phyloP scores from a whole-genome alignment of 2,797 vertebrate genomes.

The Pangasius djambal region DNA sequence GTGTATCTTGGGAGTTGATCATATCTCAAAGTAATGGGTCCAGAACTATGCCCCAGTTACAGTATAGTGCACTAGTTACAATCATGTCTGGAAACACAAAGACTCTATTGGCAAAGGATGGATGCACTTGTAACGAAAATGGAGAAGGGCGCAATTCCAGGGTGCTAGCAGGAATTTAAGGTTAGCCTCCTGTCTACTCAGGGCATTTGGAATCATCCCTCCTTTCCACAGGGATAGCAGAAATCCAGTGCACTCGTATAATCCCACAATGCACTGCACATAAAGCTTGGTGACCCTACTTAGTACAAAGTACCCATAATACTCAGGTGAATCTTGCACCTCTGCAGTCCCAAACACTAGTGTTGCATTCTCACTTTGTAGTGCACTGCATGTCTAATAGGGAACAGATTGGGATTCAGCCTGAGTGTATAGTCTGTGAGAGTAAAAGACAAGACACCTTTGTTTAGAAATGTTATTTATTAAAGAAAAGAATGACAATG shows the following conservation, averaged over 20 bases:
- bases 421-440: neutral
- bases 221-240: neutral
- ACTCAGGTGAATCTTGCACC: neutral
- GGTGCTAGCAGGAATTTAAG: neutral
- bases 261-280: neutral
- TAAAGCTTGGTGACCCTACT: neutral
- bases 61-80: neutral
- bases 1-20: too few species aligned
- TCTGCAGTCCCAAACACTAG: neutral
- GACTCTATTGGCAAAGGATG: neutral
- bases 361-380: neutral
- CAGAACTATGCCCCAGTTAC: too few species aligned
- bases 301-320: neutral
- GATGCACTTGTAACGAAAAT: too few species aligned
- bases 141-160: neutral
- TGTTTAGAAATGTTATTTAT: constrained; percentile 69
- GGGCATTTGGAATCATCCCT: neutral
- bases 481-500: constrained; percentile 66
- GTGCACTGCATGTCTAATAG: neutral
- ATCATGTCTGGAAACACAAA: neutral
- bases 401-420: neutral
- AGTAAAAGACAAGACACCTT: neutral
- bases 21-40: too few species aligned
- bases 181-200: neutral
- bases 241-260: neutral